Evolutionary conservation across 2,888 invertebrate species (phyloP).

Genomic region (Neria commutata): DNA sequence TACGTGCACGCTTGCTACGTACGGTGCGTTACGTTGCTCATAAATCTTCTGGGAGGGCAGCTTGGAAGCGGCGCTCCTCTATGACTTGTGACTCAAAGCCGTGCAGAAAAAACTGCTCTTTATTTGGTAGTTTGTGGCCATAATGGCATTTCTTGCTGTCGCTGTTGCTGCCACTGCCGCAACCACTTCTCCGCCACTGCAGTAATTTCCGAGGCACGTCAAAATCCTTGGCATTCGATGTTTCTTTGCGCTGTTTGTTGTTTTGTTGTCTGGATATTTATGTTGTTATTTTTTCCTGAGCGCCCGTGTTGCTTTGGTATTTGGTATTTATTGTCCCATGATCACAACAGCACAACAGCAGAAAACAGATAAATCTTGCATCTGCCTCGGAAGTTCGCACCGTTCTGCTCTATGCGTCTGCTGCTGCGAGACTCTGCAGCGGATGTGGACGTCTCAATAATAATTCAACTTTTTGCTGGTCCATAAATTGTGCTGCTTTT

Average conservation of each 20-base stretch:
- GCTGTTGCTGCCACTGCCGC: not conserved
- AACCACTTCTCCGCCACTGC: not conserved
- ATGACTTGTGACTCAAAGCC: not conserved
- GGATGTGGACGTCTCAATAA: not conserved
- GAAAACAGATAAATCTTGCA: constrained; percentile 50
- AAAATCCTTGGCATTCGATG: constrained; percentile 55
- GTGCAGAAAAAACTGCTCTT: not conserved
- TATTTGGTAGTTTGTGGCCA: constrained; percentile 1
- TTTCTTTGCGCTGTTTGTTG: constrained; percentile 34
- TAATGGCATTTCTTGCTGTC: not conserved
- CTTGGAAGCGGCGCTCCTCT: not conserved
- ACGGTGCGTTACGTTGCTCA: not conserved
- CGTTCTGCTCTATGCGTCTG: not conserved
- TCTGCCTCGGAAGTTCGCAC: too few species aligned
- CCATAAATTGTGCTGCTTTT: too few species aligned
- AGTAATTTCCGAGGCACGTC: constrained; percentile 31
- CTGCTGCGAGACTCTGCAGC: not conserved
- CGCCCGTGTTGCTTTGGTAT: constrained; percentile 11
- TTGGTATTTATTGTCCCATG: constrained; percentile 47
- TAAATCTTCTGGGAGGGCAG: not conserved
- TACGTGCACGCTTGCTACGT: not conserved
- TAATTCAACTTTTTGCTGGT: not conserved
- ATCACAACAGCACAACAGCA: constrained; percentile 41
- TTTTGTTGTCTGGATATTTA: constrained; percentile 35
- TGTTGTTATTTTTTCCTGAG: constrained; percentile 12